Evolutionary conservation across 2,797 vertebrate species (phyloP).

Genomic region (Argentina silus): DNA sequence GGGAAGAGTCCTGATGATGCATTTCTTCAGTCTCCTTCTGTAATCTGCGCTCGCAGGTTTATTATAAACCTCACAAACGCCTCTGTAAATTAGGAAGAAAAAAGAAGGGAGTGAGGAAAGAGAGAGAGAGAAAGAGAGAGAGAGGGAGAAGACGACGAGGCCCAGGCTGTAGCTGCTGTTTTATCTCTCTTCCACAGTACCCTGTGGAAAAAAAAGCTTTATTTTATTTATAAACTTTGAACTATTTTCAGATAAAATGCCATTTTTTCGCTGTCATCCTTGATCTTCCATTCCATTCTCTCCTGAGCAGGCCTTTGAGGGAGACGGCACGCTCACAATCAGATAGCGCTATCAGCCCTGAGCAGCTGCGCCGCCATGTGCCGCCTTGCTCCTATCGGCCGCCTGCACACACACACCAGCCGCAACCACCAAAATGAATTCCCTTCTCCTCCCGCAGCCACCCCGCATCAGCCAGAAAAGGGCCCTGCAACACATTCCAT

Average conservation of each 20-base stretch:
- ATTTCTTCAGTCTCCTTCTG: conserved; percentile 57
- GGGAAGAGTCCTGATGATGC: conserved; percentile 35
- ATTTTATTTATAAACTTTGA: conserved; percentile 94
- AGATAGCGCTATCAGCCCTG: conserved; percentile 84
- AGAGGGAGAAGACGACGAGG: conserved; percentile 57
- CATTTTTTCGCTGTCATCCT: conserved; percentile 87
- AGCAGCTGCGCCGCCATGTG: conserved; percentile 79
- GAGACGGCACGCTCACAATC: conserved; percentile 80
- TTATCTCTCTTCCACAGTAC: conserved; percentile 89
- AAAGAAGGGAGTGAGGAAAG: conserved; percentile 20
- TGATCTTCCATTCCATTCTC: conserved; percentile 87
- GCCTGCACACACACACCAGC: conserved; percentile 54
- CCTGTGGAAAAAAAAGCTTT: conserved; percentile 79
- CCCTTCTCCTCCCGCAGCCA: conserved; percentile 71
- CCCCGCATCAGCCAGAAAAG: conserved; percentile 70
- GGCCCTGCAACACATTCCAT: conserved; percentile 70
- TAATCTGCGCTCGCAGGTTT: conserved; percentile 74
- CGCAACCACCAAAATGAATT: conserved; percentile 65
- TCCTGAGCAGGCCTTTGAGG: conserved; percentile 84
- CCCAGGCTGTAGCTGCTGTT: conserved; percentile 76
- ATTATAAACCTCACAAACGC: conserved; percentile 71
- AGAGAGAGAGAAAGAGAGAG: conserved; percentile 4
- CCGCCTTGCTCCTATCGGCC: conserved; percentile 70
- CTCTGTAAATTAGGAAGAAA: conserved; percentile 64
- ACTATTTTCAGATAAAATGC: conserved; percentile 91